Evolutionary conservation across 1,140 invertebrate genomes (phyloP).

Genomic region (Zaprionus kolodkinae): DNA sequence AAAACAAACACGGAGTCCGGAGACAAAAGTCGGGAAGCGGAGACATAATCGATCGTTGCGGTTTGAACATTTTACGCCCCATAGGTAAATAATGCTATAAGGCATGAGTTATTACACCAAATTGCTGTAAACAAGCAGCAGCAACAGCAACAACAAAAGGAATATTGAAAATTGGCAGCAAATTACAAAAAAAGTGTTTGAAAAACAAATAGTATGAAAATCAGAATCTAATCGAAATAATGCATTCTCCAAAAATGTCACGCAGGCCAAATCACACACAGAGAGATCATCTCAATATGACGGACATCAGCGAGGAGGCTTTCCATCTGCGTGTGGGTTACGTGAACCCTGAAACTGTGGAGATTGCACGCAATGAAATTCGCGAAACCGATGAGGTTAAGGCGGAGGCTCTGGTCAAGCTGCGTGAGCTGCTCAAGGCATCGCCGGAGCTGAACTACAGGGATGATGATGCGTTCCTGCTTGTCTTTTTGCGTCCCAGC

Average conservation of each 20-base stretch:
- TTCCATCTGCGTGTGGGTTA: slow-evolving; percentile 76
- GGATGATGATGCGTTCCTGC: slow-evolving; percentile 90
- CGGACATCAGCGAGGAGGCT: slow-evolving; percentile 74
- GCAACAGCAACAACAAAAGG: neutral
- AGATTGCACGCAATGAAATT: slow-evolving; percentile 87
- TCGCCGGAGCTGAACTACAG: slow-evolving; percentile 87
- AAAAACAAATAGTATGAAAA: neutral
- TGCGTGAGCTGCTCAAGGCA: slow-evolving; percentile 88
- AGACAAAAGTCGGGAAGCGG: slow-evolving; percentile 16
- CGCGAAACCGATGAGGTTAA: slow-evolving; percentile 89
- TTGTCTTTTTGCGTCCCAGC: slow-evolving; percentile 90
- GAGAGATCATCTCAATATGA: too few species aligned
- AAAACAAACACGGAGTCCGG: slow-evolving; percentile 5
- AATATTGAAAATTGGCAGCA: slow-evolving; percentile 19
- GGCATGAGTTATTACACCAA: slow-evolving; percentile 45
- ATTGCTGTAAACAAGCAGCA: slow-evolving; percentile 38
- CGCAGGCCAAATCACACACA: slow-evolving; percentile 50
- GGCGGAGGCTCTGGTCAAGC: slow-evolving; percentile 86
- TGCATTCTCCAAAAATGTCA: slow-evolving; percentile 54
- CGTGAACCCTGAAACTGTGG: slow-evolving; percentile 84
- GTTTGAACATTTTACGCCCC: slow-evolving; percentile 31
- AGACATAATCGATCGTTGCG: slow-evolving; percentile 15
- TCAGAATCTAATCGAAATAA: slow-evolving; percentile 38
- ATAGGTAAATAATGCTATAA: slow-evolving; percentile 45
- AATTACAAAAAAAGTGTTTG: slow-evolving; percentile 8